Base-by-base conservation (phyloP, 1,140 invertebrate genomes). In the Drosophila varians region DNA sequence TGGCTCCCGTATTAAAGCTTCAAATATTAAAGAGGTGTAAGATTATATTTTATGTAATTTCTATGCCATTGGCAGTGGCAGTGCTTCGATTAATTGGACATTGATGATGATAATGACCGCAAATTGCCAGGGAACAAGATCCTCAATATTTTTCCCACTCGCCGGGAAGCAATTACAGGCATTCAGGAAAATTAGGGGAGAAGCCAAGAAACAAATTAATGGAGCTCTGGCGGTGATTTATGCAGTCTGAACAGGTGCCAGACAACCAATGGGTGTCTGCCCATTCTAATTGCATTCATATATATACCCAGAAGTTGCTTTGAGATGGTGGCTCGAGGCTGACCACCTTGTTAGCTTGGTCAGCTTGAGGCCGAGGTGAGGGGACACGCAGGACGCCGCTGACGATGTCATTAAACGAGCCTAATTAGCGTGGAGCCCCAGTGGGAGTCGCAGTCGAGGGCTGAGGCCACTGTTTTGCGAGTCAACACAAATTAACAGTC, bases 171-270 rank as follows among this genome's bases (percentile, higher is more conserved):
- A 62, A 72, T 80, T 80, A 71, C 28, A 57, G 28, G 25, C 36
- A 55, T 75, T 80, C 40, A 65, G 66, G 14, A 23, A 52, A 64
- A 75, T 56, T 80, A 65, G 53, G 57, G 26, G 25, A 38, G 40
- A 12, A 51, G 47, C 47, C 43, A 71, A 38, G 71, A 12, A 31
- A 40, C 57, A 75, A 80, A 75, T 79, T 79, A 79, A 79, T 71
- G 51, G 49, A 43, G 53, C 40, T 53, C 45, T 18, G 18, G 25
- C 51, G 3, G 23, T 80, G 77, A 80, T 80, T 80, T 80, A 80
- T 80, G 54, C 25, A 55, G 31, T 38, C 51, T 45, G 8, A 28
- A 21, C 65, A 80, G 77, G 70, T 79, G 54, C 46, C 52, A 28
- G 23, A 14, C 40, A 31, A 52, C 46, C 52, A 66, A 31, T 11